phyloP scores from a whole-genome alignment of 2,113 vertebrate species.

The Prinia subflava region DNA sequence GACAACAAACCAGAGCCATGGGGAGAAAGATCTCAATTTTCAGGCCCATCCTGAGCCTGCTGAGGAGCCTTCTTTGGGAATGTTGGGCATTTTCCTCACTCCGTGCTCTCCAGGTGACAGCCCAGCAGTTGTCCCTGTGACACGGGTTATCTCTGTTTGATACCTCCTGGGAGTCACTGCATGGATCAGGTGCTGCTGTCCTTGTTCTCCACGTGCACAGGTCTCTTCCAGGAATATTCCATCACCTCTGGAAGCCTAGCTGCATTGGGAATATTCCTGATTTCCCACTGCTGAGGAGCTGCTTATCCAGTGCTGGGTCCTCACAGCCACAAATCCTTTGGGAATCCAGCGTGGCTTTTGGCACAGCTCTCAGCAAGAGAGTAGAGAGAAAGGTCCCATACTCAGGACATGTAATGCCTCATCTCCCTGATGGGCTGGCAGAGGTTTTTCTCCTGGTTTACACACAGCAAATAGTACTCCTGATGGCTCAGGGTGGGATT shows the following conservation, averaged over 20 bases:
- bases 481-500: too few species aligned
- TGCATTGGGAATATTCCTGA: background rate
- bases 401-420: background rate
- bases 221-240: background rate
- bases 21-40: background rate
- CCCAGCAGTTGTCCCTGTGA: background rate
- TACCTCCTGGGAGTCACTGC: background rate
- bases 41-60: background rate
- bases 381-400: background rate
- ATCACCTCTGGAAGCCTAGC: background rate
- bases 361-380: background rate
- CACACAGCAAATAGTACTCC: background rate
- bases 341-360: background rate
- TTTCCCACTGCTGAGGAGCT: background rate
- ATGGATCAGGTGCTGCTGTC: background rate
- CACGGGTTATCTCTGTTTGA: background rate
- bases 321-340: background rate
- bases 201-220: accelerated
- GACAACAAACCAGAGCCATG: background rate
- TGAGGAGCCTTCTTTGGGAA: background rate
- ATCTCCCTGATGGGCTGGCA: background rate
- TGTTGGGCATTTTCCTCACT: background rate
- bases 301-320: background rate
- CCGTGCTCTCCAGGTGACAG: background rate
- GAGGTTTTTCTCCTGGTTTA: background rate